Percentiles rank a stretch among this genome's conserved stretches.
Conservation (phyloP, 2,888 invertebrate genomes). For the Mamestra brassicae region DNA sequence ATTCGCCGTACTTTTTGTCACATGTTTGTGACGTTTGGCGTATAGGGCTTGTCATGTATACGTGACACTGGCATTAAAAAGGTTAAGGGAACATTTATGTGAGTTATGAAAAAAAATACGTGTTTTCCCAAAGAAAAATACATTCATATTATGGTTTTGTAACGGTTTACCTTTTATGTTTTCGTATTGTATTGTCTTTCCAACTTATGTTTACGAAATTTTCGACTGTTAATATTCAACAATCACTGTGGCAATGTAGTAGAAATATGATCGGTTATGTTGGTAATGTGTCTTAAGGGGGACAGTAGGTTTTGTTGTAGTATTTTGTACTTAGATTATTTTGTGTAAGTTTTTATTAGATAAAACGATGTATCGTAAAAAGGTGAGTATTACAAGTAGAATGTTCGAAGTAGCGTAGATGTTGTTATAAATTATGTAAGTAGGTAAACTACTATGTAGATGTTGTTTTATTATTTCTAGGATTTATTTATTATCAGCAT, state of each 20-base stretch:
- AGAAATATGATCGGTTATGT: constrained; percentile 16
- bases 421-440: constrained; percentile 9
- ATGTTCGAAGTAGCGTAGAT: constrained; percentile 17
- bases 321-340: constrained; percentile 16
- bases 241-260: constrained; percentile 46
- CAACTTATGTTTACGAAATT: constrained; percentile 4
- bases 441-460: constrained; percentile 17
- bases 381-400: constrained; percentile 25
- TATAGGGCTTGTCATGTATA: too few species aligned
- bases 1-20: too few species aligned
- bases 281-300: constrained; percentile 15
- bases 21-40: too few species aligned
- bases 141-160: neutral
- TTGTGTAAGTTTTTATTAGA: constrained; percentile 39
- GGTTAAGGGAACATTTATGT: neutral
- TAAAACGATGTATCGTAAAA: neutral
- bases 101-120: neutral
- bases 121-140: neutral
- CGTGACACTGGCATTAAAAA: too few species aligned
- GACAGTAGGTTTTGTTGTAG: constrained; percentile 24
- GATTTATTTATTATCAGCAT: constrained; percentile 42
- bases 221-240: constrained; percentile 56
- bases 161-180: too few species aligned
- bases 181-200: neutral
- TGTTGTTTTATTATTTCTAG: constrained; percentile 26